Percentiles rank a stretch among this genome's conserved stretches.
Evolutionary conservation across 2,797 vertebrate species (phyloP).

Genomic region (Pseudochirops corinnae): DNA sequence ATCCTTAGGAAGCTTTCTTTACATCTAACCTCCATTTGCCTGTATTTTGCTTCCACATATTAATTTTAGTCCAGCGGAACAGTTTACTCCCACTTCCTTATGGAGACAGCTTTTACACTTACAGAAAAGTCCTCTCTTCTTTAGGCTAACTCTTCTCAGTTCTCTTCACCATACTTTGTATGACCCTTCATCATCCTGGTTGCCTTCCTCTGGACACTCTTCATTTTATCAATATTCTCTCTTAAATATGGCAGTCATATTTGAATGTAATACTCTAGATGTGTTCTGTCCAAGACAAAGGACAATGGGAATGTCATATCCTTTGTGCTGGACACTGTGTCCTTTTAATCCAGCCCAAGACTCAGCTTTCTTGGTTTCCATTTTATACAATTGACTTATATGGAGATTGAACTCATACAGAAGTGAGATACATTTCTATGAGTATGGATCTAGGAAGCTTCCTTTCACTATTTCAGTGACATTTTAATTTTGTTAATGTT

Average conservation of each 20-base stretch:
- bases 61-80: not conserved
- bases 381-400: not conserved
- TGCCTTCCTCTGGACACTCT: not conserved
- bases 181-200: not conserved
- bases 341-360: not conserved
- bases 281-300: not conserved
- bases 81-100: not conserved
- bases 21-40: not conserved
- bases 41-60: not conserved
- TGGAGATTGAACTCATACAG: not conserved
- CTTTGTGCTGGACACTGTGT: not conserved
- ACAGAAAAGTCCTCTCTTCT: not conserved
- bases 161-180: not conserved
- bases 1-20: not conserved
- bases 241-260: not conserved
- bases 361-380: not conserved
- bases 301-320: not conserved
- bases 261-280: not conserved
- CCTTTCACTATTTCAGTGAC: not conserved
- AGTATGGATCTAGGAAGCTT: not conserved
- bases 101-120: not conserved
- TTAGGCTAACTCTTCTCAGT: not conserved
- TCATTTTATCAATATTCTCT: not conserved
- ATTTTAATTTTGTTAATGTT: slow-evolving; percentile 19
- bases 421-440: not conserved